These are phyloP conservation scores for Trichacis sp. DNA, from an alignment of 2,888 invertebrate genomes.

Conservation along the genomic window DNA sequence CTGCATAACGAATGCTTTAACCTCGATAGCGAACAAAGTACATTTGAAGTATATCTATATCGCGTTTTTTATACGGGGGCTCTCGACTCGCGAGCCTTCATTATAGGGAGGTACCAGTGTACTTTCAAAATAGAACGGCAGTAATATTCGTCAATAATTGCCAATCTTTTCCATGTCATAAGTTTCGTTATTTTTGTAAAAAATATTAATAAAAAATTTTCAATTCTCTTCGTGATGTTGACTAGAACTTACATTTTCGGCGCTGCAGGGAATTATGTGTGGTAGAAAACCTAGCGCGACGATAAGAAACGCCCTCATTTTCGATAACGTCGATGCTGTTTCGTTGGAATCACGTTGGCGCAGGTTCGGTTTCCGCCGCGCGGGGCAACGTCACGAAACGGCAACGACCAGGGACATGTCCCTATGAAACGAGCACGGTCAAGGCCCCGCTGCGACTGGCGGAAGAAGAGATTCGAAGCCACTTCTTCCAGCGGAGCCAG, in stretches of 20 bases:
- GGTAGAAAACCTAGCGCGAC: neutral
- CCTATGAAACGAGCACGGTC: slow-evolving; percentile 52
- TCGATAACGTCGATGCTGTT: neutral
- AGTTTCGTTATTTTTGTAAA: too few relatives aligned
- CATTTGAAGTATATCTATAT: too few relatives aligned
- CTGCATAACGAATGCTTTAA: too few relatives aligned
- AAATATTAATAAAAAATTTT: neutral
- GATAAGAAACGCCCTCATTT: slow-evolving; percentile 28
- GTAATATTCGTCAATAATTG: neutral
- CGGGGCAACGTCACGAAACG: slow-evolving; percentile 47
- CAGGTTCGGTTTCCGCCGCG: slow-evolving; percentile 28
- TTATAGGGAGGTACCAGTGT: too few relatives aligned
- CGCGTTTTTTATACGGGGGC: too few relatives aligned
- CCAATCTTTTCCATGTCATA: too few relatives aligned
- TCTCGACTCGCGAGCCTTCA: too few relatives aligned
- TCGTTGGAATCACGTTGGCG: neutral
- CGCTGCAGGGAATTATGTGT: too few relatives aligned
- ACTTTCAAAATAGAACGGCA: too few relatives aligned
- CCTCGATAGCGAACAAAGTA: too few relatives aligned
- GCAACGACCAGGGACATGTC: slow-evolving; percentile 49
- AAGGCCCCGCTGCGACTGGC: slow-evolving; percentile 55
- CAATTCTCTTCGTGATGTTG: neutral
- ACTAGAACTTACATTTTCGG: too few relatives aligned
- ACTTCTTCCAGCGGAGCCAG: slow-evolving; percentile 56
- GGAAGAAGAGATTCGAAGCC: slow-evolving; percentile 53